Conservation (phyloP, 37 sponge, comb jelly and placozoan genomes). For the Petrosia ficiformis region DNA sequence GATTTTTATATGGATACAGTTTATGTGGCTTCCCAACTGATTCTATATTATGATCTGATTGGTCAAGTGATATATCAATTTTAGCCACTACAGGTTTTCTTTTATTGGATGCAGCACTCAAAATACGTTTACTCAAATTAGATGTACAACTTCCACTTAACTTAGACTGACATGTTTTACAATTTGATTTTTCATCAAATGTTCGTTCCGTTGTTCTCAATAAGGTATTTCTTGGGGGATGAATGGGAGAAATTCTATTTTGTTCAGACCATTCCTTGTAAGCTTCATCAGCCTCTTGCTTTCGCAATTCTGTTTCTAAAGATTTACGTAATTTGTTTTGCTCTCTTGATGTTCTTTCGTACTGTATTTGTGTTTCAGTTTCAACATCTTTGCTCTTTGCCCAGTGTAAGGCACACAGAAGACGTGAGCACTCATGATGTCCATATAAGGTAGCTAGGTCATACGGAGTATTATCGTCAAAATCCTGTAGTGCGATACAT, state of each 20-base stretch:
- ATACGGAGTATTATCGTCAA: slow-evolving; percentile 36
- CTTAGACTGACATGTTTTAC: not conserved
- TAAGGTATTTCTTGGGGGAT: not conserved
- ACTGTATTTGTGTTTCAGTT: slow-evolving; percentile 1
- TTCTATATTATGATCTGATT: slow-evolving; percentile 16
- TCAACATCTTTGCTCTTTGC: slow-evolving; percentile 41
- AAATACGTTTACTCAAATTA: not conserved
- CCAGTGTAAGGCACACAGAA: slow-evolving; percentile 72
- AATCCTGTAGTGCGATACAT: slow-evolving; percentile 31
- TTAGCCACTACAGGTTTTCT: slow-evolving; percentile 1
- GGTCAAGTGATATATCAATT: slow-evolving; percentile 18
- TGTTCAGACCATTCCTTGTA: slow-evolving; percentile 37
- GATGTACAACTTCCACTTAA: not conserved
- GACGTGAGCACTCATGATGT: slow-evolving; percentile 62
- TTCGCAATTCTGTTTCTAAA: slow-evolving; percentile 16
- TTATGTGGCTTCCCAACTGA: slow-evolving; percentile 58
- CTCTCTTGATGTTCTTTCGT: not conserved
- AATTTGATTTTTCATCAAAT: slow-evolving; percentile 2
- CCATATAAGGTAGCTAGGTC: slow-evolving; percentile 47
- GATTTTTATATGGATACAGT: slow-evolving; percentile 73
- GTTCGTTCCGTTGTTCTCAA: not conserved
- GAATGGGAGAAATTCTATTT: not conserved
- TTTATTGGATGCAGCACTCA: not conserved
- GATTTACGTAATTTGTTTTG: not conserved
- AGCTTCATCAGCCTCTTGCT: slow-evolving; percentile 30